Percentiles rank a stretch among this genome's conserved stretches.
phyloP scores from a whole-genome alignment of 2,888 invertebrate species.

The Charanyca ferruginea region DNA sequence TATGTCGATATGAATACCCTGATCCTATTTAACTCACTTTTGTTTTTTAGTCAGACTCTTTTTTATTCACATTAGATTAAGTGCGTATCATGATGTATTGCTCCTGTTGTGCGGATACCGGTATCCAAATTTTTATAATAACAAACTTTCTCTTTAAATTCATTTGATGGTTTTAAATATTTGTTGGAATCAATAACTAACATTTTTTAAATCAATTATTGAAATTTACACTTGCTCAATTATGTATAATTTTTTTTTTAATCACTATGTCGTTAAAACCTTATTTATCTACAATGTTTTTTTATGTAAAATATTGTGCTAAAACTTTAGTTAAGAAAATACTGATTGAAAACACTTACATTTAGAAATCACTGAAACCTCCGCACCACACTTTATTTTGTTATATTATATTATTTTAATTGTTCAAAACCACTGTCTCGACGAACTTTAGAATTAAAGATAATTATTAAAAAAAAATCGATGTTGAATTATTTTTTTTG shows the following conservation, averaged over 20 bases:
- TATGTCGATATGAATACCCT: no score
- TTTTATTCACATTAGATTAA: not conserved
- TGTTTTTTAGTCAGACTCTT: not conserved
- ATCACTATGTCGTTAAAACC: no score
- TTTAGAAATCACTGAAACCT: slow-evolving; percentile 16
- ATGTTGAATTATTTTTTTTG: not conserved
- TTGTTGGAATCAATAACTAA: no score
- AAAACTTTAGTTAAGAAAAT: no score
- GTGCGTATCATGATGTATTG: not conserved
- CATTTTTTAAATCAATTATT: no score
- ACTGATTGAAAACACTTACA: slow-evolving; percentile 24
- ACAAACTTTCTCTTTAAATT: not conserved
- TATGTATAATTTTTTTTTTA: no score
- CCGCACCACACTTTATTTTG: slow-evolving; percentile 5
- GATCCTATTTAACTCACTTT: no score
- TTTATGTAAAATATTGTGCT: no score
- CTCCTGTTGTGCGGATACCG: slow-evolving; percentile 5
- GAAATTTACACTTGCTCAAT: no score
- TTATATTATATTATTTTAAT: not conserved
- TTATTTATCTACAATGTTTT: no score
- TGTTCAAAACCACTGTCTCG: slow-evolving; percentile 13
- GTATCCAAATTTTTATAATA: slow-evolving; percentile 2
- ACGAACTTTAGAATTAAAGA: slow-evolving; percentile 15
- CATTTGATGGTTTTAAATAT: not conserved
- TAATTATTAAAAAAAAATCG: slow-evolving; percentile 7